Conservation (phyloP, 2,888 invertebrate species). For the Dinocampus coccinellae region DNA sequence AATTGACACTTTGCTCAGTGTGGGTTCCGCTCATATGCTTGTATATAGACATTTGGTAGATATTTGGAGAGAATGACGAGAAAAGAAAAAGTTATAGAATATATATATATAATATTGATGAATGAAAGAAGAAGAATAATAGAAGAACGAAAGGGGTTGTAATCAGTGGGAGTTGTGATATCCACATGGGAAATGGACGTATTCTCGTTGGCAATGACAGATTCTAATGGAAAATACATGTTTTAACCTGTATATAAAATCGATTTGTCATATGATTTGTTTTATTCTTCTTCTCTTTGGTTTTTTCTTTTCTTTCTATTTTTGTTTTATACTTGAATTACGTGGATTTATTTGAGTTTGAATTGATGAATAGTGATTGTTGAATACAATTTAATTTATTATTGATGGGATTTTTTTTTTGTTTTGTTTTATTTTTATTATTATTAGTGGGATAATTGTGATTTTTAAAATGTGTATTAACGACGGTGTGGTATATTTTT, state of each 20-base stretch:
- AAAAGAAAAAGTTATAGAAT: too few relatives aligned
- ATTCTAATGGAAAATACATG: constrained; percentile 54
- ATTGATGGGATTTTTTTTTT: too few relatives aligned
- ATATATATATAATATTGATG: too few relatives aligned
- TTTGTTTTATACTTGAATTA: too few relatives aligned
- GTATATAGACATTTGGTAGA: neutral
- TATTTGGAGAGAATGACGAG: neutral
- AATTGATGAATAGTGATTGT: too few relatives aligned
- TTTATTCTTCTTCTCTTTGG: neutral
- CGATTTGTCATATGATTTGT: neutral
- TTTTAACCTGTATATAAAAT: constrained; percentile 36
- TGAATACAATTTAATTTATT: too few relatives aligned
- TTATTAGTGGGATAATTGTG: neutral
- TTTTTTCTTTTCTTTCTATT: too few relatives aligned
- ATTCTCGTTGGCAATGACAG: constrained; percentile 44
- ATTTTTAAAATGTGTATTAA: neutral
- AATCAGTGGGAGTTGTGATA: constrained; percentile 25
- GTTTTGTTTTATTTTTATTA: too few relatives aligned
- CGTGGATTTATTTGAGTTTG: too few relatives aligned
- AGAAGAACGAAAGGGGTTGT: constrained; percentile 42
- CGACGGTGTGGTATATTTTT: neutral
- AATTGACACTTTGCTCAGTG: neutral
- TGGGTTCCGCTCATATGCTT: neutral
- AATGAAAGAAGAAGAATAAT: too few relatives aligned
- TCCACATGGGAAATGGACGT: constrained; percentile 42